phyloP scores from a whole-genome alignment of 1,140 invertebrate species.

The Gryon sp. region DNA sequence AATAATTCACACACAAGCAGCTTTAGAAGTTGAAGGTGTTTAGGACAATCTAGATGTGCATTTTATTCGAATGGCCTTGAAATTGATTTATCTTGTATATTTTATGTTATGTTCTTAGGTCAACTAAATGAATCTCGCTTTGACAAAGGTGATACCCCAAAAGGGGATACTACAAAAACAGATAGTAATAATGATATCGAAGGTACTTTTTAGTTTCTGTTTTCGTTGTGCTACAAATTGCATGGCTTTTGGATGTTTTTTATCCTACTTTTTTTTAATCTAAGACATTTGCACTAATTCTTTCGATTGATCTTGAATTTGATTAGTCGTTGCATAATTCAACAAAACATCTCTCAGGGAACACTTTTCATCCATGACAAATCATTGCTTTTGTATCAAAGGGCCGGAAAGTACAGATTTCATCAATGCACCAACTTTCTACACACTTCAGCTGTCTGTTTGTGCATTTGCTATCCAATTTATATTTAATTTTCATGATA shows the following conservation, averaged over 20 bases:
- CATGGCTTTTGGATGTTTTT: constrained; percentile 46
- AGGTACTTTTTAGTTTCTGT: constrained; percentile 70
- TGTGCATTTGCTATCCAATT: constrained; percentile 17
- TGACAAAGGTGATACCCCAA: constrained; percentile 73
- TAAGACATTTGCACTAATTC: background rate
- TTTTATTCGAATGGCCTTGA: constrained; percentile 4
- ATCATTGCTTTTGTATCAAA: constrained; percentile 8
- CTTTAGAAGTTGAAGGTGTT: no score
- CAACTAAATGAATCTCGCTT: constrained; percentile 75
- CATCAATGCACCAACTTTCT: constrained; percentile 13
- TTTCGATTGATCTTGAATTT: no score
- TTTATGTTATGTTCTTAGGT: constrained; percentile 74
- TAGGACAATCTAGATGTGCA: background rate
- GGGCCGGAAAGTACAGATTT: background rate
- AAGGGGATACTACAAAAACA: constrained; percentile 73
- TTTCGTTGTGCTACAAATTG: constrained; percentile 60
- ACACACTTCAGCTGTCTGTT: constrained; percentile 18
- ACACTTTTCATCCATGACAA: no score
- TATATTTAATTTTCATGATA: no score
- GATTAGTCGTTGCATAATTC: no score
- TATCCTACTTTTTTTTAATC: background rate
- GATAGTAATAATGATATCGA: constrained; percentile 74
- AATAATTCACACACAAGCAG: no score
- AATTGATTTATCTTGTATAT: constrained; percentile 59
- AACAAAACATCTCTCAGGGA: no score